Conservation (phyloP, 2,113 vertebrate genomes). For the Chunga burmeisteri region DNA sequence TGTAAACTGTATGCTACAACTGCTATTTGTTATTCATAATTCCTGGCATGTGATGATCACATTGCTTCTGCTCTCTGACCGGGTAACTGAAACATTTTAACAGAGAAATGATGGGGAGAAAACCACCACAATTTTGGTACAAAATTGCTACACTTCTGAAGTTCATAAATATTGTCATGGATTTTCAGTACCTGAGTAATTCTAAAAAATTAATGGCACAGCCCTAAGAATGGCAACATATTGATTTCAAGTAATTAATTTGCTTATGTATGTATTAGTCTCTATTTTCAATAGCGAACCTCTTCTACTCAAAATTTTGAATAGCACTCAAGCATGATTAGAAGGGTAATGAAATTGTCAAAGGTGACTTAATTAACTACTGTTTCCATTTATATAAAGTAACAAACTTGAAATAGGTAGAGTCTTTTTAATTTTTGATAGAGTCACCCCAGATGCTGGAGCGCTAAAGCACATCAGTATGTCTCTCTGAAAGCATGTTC, state of each 20-base stretch:
- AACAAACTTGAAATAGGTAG: neutral
- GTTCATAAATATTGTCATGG: neutral
- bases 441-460: neutral
- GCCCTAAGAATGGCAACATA: neutral
- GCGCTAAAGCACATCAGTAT: neutral
- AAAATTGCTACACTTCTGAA: neutral
- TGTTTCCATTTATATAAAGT: neutral
- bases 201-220: neutral
- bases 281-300: neutral
- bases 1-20: neutral
- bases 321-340: neutral
- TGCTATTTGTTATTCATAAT: neutral
- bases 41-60: neutral
- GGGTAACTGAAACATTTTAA: neutral
- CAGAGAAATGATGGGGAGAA: neutral
- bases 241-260: neutral
- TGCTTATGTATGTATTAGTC: neutral
- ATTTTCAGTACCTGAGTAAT: neutral
- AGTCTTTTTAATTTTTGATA: neutral
- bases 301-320: neutral
- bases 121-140: neutral
- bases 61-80: neutral
- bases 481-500: neutral
- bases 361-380: neutral
- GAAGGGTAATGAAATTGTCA: constrained; percentile 1